Conservation (phyloP, 2,113 vertebrate species). For the Salvator merianae region DNA sequence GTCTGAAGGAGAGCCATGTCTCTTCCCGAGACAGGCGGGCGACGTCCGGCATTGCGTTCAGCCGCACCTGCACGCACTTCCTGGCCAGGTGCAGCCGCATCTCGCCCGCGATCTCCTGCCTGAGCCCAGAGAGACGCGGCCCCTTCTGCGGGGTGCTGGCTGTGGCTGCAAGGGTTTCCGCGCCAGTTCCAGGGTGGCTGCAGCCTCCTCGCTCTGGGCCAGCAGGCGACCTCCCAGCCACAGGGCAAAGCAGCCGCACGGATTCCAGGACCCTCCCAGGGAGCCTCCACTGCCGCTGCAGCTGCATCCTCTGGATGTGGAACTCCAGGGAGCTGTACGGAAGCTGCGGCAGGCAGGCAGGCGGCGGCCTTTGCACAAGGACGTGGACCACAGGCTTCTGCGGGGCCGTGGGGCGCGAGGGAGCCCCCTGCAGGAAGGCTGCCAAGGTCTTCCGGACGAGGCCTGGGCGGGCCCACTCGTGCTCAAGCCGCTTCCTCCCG, state of each 20-base stretch:
- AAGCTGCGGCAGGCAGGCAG: not conserved
- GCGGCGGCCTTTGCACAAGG: not conserved
- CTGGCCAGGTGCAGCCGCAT: not conserved
- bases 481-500: conserved; percentile 3
- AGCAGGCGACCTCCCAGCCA: not conserved
- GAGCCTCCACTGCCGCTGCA: not conserved
- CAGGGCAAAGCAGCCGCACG: not conserved
- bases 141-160: not conserved
- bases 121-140: not conserved
- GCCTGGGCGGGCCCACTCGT: not conserved
- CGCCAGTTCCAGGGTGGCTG: too few species aligned
- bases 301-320: not conserved
- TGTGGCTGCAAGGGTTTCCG: not conserved
- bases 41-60: not conserved
- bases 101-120: too few species aligned
- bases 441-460: not conserved
- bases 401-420: not conserved
- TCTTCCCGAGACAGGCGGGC: not conserved
- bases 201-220: too few species aligned
- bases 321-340: not conserved
- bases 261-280: not conserved
- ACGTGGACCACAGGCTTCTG: not conserved
- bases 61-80: not conserved
- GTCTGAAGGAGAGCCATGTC: not conserved
- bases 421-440: not conserved